A percentile compares a stretch with the other conserved stretches of the same genome.
Evolutionary conservation across 2,113 vertebrate genomes (phyloP).

Genomic region (Perognathus longimembris): DNA sequence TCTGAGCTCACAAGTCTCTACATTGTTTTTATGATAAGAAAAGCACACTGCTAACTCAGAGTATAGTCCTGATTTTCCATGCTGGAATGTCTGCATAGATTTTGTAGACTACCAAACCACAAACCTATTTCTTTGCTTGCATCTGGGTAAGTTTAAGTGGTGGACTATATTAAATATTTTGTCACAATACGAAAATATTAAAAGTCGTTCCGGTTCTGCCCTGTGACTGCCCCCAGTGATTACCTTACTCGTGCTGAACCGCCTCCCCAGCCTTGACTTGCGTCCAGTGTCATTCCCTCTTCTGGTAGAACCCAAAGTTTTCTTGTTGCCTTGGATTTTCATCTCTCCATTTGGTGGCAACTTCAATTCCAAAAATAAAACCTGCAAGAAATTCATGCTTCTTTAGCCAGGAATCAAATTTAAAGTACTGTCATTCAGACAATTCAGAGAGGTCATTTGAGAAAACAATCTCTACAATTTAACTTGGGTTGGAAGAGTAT

Average conservation of each 20-base stretch:
- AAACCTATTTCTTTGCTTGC: slow-evolving; percentile 30
- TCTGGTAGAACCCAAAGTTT: slow-evolving; percentile 94
- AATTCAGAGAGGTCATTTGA: slow-evolving; percentile 77
- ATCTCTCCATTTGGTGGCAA: slow-evolving; percentile 93
- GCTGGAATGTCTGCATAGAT: background rate
- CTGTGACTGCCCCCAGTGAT: slow-evolving; percentile 22
- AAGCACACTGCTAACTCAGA: background rate
- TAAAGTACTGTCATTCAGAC: slow-evolving; percentile 59
- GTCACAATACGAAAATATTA: background rate
- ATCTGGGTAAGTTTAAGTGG: background rate
- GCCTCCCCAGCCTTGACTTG: slow-evolving; percentile 88
- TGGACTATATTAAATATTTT: background rate
- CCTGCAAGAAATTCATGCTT: slow-evolving; percentile 85
- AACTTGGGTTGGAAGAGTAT: background rate
- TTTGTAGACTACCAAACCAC: background rate
- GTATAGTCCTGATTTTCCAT: background rate
- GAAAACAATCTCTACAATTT: slow-evolving; percentile 29
- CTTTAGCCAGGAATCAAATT: slow-evolving; percentile 74
- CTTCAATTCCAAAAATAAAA: slow-evolving; percentile 96
- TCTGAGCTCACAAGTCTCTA: background rate
- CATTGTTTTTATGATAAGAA: slow-evolving; percentile 1
- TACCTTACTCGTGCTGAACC: slow-evolving; percentile 97
- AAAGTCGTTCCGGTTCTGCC: background rate
- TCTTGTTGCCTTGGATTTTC: slow-evolving; percentile 89
- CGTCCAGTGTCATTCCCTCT: slow-evolving; percentile 85